Percentiles rank a stretch among this genome's conserved stretches.
Conservation (phyloP, 92 coral and sea anemone species). For the Zoanthus sociatus region DNA sequence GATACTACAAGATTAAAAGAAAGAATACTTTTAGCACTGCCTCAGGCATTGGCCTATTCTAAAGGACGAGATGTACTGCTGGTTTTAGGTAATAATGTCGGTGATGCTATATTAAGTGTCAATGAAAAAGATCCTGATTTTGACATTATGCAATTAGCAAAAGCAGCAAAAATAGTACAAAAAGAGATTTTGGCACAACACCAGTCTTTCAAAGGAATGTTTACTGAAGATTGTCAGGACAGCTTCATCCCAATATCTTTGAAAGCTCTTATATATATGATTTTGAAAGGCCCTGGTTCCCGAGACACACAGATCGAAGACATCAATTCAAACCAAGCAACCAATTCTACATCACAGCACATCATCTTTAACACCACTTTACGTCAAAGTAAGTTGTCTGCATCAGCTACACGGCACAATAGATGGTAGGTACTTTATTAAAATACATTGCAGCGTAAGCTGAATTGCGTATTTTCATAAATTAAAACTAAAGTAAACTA, state of each 20-base stretch:
- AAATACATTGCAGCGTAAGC: too few relatives aligned
- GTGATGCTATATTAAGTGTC: conserved; percentile 47
- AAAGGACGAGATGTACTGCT: conserved; percentile 35
- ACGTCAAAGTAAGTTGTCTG: too few relatives aligned
- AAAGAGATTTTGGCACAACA: background rate
- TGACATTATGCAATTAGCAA: conserved; percentile 1
- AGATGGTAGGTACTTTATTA: too few relatives aligned
- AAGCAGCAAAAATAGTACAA: conserved; percentile 41
- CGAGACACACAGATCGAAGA: background rate
- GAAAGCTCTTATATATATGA: too few relatives aligned
- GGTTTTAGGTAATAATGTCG: conserved; percentile 16
- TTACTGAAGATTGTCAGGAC: conserved; percentile 41
- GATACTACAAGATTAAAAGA: too few relatives aligned
- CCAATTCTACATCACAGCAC: too few relatives aligned
- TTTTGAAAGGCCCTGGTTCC: too few relatives aligned
- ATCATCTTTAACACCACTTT: too few relatives aligned
- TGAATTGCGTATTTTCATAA: too few relatives aligned
- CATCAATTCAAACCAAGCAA: background rate
- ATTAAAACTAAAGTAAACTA: too few relatives aligned
- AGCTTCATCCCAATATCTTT: conserved; percentile 20
- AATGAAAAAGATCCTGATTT: conserved; percentile 48
- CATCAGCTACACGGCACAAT: too few relatives aligned
- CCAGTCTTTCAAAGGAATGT: conserved; percentile 50
- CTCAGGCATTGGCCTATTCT: conserved; percentile 19
- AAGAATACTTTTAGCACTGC: too few relatives aligned